Conservation (phyloP, 2,797 vertebrate species). For the Smutsia temminckii region DNA sequence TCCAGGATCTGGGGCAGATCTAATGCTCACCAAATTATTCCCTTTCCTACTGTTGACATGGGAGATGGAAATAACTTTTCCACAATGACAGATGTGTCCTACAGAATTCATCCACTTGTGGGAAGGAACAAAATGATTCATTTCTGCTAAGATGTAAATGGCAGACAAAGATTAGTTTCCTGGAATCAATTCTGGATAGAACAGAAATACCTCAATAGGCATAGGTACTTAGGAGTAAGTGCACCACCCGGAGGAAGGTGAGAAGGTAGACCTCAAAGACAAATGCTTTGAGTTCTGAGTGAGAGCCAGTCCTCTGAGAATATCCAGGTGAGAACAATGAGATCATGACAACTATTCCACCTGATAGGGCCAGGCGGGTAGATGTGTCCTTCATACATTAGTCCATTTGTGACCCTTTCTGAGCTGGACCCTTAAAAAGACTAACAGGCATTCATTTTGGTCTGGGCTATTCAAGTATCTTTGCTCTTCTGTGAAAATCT, state of each 20-base stretch:
- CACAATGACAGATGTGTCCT: neutral
- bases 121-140: neutral
- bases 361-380: neutral
- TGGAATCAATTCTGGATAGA: neutral
- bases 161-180: neutral
- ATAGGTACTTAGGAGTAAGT: neutral
- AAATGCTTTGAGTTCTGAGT: neutral
- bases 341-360: neutral
- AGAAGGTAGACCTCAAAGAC: neutral
- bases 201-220: neutral
- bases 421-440: neutral
- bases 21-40: neutral
- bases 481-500: neutral
- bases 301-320: neutral
- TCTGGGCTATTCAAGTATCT: neutral
- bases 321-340: neutral
- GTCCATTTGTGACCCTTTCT: neutral
- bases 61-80: neutral
- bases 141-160: neutral
- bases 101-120: neutral
- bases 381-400: rapidly evolving
- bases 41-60: neutral
- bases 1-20: neutral
- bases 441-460: neutral
- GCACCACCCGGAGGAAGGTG: neutral